These are phyloP conservation scores for Machimus rusticus DNA, from an alignment of 2,888 invertebrate species.

Conservation along the genomic window DNA sequence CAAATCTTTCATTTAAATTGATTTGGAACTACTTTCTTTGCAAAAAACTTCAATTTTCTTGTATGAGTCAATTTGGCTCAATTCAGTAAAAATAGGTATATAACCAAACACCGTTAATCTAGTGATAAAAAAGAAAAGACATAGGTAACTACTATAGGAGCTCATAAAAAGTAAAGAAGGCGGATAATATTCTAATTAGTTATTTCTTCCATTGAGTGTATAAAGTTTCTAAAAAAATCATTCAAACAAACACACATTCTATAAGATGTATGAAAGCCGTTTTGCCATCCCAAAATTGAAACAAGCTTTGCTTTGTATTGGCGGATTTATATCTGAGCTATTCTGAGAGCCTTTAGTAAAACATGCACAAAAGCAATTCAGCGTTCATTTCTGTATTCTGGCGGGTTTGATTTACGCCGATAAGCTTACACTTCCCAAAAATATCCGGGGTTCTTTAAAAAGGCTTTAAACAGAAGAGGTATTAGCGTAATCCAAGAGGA, in stretches of 20 bases:
- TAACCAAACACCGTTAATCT: too few relatives aligned
- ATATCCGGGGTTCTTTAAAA: background rate
- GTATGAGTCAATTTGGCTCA: too few relatives aligned
- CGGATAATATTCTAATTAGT: background rate
- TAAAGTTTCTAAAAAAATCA: background rate
- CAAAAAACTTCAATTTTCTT: too few relatives aligned
- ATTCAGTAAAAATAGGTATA: too few relatives aligned
- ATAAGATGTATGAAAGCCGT: background rate
- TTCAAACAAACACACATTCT: background rate
- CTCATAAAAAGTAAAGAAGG: too few relatives aligned
- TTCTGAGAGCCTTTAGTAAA: background rate
- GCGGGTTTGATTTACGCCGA: background rate
- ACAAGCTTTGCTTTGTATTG: background rate
- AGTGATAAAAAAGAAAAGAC: too few relatives aligned
- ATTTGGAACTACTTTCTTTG: too few relatives aligned
- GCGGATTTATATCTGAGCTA: background rate
- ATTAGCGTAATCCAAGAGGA: background rate
- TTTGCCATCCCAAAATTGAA: background rate
- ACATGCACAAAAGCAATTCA: background rate
- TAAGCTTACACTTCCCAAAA: background rate
- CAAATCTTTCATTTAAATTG: too few relatives aligned
- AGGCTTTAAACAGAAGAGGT: background rate
- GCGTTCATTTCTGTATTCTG: background rate
- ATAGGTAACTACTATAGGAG: too few relatives aligned
- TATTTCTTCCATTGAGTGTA: background rate